Evolutionary conservation across 2,113 vertebrate species (phyloP).

Genomic region (Phrynocephalus versicolor): DNA sequence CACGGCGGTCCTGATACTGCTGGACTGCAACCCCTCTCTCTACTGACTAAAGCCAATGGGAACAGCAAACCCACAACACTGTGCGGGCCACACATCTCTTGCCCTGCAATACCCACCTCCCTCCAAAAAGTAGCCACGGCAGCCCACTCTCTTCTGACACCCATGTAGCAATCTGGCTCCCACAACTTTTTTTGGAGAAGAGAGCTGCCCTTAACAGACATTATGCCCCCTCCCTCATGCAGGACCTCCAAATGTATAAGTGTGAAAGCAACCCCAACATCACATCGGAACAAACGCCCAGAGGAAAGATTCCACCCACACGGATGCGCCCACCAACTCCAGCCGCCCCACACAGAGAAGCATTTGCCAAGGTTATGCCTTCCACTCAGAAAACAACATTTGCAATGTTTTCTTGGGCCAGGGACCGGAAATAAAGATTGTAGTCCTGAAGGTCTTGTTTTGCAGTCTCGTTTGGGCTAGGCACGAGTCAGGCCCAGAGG

Average conservation of each 20-base stretch:
- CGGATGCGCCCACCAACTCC: background rate
- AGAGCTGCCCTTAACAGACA: background rate
- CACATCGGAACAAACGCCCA: background rate
- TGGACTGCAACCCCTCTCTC: background rate
- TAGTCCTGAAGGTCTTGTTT: too few species aligned
- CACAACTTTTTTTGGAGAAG: background rate
- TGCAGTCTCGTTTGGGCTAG: background rate
- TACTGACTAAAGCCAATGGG: background rate
- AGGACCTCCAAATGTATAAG: background rate
- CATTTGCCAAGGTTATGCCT: background rate
- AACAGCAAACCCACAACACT: background rate
- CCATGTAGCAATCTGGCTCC: background rate
- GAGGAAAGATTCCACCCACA: background rate
- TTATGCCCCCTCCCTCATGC: background rate
- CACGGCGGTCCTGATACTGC: too few species aligned
- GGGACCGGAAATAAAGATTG: too few species aligned
- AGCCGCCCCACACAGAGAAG: background rate
- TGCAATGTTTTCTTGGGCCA: background rate
- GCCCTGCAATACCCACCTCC: background rate
- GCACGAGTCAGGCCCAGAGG: too few species aligned
- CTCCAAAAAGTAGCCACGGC: background rate
- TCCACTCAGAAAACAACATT: background rate
- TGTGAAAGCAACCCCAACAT: background rate
- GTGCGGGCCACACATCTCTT: background rate
- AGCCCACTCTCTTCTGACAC: background rate